These are phyloP conservation scores for Idris sp. DNA, from an alignment of 1,140 invertebrate genomes.

Conservation along the genomic window DNA sequence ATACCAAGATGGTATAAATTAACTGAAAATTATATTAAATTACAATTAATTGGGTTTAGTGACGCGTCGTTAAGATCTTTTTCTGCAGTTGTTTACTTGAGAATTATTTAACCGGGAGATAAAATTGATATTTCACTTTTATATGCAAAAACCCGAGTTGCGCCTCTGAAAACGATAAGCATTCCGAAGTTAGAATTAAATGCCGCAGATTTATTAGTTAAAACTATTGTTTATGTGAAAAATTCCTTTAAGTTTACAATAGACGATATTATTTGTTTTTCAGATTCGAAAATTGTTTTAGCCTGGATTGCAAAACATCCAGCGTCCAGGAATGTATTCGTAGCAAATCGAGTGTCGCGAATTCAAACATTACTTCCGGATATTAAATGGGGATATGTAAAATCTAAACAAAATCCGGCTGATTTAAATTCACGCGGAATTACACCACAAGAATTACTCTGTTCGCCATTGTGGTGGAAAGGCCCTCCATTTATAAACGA, in stretches of 20 bases:
- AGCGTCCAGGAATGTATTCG: background rate
- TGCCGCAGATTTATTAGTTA: background rate
- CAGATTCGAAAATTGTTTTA: background rate
- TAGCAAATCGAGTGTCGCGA: background rate
- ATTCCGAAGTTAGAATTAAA: background rate
- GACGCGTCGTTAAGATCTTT: background rate
- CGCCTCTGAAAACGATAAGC: background rate
- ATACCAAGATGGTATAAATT: background rate
- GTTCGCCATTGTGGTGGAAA: background rate
- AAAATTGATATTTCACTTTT: background rate
- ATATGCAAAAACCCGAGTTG: background rate
- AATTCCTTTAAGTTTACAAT: background rate
- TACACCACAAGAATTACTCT: background rate
- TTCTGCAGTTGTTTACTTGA: background rate
- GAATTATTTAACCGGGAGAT: background rate
- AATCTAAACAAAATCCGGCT: background rate
- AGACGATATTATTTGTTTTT: background rate
- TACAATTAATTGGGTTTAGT: background rate
- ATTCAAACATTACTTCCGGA: background rate
- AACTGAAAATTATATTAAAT: background rate
- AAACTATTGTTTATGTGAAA: background rate
- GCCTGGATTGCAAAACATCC: conserved; percentile 2
- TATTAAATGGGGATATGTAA: background rate
- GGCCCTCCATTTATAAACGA: background rate
- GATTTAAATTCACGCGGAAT: conserved; percentile 6